Percentiles rank a stretch among this genome's conserved stretches.
These are phyloP conservation scores for Vanessa tameamea DNA, from an alignment of 1,140 invertebrate species.

Conservation along the genomic window DNA sequence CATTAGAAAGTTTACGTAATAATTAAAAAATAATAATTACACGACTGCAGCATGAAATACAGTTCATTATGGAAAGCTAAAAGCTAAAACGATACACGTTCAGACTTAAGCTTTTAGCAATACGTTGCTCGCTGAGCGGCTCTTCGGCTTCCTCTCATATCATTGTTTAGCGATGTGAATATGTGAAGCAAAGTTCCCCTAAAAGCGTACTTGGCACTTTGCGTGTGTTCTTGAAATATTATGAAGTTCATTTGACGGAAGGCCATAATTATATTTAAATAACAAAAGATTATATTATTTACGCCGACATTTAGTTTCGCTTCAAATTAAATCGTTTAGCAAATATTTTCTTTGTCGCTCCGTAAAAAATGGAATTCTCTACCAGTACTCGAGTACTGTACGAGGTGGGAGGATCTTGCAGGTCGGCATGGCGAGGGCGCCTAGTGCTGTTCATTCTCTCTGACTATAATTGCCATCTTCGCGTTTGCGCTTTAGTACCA, in stretches of 20 bases:
- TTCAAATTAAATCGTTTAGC: not conserved
- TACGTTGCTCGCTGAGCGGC: slow-evolving; percentile 47
- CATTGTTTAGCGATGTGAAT: slow-evolving; percentile 23
- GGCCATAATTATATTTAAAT: not conserved
- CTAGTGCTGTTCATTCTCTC: too few relatives aligned
- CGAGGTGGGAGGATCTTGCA: too few relatives aligned
- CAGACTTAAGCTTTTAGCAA: slow-evolving; percentile 52
- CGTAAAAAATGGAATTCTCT: not conserved
- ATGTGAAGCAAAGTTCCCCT: not conserved
- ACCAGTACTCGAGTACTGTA: not conserved
- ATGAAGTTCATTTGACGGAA: slow-evolving; percentile 3
- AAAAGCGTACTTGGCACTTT: slow-evolving; percentile 5
- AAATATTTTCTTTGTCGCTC: too few relatives aligned
- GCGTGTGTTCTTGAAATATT: not conserved
- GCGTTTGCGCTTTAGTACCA: too few relatives aligned
- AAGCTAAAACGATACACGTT: slow-evolving; percentile 26
- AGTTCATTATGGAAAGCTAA: not conserved
- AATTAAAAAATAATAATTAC: too few relatives aligned
- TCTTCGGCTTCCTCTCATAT: slow-evolving; percentile 14
- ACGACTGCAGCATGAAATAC: too few relatives aligned
- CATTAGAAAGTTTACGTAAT: too few relatives aligned
- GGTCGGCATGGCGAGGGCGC: too few relatives aligned
- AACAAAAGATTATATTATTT: too few relatives aligned
- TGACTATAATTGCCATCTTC: too few relatives aligned
- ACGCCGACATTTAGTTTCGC: too few relatives aligned